Conservation (phyloP, 2,888 invertebrate species). For the Apodemia hepburni region DNA sequence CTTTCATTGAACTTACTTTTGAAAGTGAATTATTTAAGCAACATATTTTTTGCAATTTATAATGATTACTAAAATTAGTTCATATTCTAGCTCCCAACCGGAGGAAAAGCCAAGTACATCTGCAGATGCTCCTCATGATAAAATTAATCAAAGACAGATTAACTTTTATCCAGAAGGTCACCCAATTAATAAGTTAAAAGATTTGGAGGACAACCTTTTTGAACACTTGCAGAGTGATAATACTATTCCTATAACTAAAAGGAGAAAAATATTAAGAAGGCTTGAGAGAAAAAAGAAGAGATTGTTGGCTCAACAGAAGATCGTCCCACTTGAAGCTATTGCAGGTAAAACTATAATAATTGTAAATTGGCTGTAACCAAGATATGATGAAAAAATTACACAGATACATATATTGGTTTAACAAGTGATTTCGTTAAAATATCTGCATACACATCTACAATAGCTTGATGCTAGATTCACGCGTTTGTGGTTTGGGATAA, state of each 20-base stretch:
- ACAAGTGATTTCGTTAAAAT: too few relatives aligned
- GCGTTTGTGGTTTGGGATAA: too few relatives aligned
- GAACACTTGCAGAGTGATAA: constrained; percentile 58
- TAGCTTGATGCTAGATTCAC: too few relatives aligned
- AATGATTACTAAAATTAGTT: background rate
- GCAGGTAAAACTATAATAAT: constrained; percentile 12
- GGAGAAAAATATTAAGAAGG: constrained; percentile 67
- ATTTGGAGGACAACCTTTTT: constrained; percentile 70
- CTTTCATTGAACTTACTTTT: too few relatives aligned
- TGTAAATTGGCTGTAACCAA: too few relatives aligned
- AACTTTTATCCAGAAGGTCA: constrained; percentile 62
- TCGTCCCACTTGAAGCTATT: constrained; percentile 35
- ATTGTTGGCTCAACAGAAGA: constrained; percentile 43
- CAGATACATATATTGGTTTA: too few relatives aligned
- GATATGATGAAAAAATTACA: too few relatives aligned
- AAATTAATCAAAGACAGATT: constrained; percentile 38
- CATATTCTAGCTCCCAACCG: constrained; percentile 36
- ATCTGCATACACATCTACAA: too few relatives aligned
- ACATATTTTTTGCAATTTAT: too few relatives aligned
- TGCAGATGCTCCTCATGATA: constrained; percentile 39
- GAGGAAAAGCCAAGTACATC: constrained; percentile 42
- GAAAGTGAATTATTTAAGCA: too few relatives aligned
- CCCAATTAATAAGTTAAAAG: constrained; percentile 75
- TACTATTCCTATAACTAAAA: constrained; percentile 59
- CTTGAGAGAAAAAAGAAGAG: constrained; percentile 64